Evolutionary conservation across 1,140 invertebrate genomes (phyloP), one percentile per base, ranked within the genome.

Genomic region (Caenorhabditis brenneri): DNA sequence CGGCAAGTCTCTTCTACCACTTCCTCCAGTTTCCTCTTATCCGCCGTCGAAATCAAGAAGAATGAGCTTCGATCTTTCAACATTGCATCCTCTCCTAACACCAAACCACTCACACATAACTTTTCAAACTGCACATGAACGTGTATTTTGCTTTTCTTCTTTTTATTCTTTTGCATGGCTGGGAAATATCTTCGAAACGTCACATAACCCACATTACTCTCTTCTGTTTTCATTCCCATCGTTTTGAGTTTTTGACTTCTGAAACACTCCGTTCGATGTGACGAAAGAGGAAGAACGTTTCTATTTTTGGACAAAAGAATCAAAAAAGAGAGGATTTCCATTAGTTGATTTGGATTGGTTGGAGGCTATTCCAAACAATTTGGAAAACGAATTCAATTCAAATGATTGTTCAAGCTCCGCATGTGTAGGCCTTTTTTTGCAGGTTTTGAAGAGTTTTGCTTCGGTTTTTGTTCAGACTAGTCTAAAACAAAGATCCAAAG

Each of bases 1-100:
- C 29, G 29, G 58, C 65, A 24, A 74, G 53, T 42, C 27, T 39
- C 65, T 39, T 39, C 65, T 58, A 27, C 53, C 65, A 74, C 65
- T 74, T 74, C 65, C 36, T 74, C 22, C 65, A 42, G 65, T 42
- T 74, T 74, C 65, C 36, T 46, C 65, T 74, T 74, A 74, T 74
- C 65, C 65, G 65, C n/a, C n/a, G 33, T 74, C 29, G 65, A 74
- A 74, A 74, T 74, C 65, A 74, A 74, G 36, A 74, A 74, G 65
- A 74, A 74, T 74, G 65, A 74, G 65, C 65, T 74, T 74, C 33
- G 65, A 74, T 74, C 65, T 74, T 74, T 74, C 65, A 74, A 74
- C 65, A 74, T 74, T 42, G 65, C 65, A 74, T 74, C 65, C 27
- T 24, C 36, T 74, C 65, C 36, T 12, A 27, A 5, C 49, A 16